Evolutionary conservation across 2,797 vertebrate species (phyloP).

Genomic region (Falco novaeseelandiae): DNA sequence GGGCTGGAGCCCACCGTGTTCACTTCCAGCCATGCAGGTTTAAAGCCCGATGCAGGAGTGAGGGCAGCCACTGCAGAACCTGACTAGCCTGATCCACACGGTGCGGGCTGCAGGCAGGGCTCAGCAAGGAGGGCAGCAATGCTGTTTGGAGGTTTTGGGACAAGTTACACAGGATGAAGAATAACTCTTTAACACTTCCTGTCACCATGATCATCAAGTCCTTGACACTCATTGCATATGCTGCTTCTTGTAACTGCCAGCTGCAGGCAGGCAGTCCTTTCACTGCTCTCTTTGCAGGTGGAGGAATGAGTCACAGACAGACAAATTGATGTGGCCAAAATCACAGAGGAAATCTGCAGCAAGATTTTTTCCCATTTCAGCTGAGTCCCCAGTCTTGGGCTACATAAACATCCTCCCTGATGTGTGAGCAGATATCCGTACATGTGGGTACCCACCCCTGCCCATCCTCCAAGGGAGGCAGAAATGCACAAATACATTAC

Average conservation of each 20-base stretch:
- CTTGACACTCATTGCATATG: not conserved
- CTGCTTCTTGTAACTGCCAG: not conserved
- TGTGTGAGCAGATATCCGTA: rapidly evolving
- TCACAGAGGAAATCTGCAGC: not conserved
- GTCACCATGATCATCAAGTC: rapidly evolving
- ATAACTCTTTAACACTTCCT: rapidly evolving
- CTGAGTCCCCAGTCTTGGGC: not conserved
- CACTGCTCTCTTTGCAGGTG: not conserved
- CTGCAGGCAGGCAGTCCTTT: not conserved
- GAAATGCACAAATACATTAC: not conserved
- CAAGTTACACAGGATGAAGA: not conserved
- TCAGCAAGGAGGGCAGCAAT: not conserved
- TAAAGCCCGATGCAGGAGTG: not conserved
- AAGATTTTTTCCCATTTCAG: not conserved
- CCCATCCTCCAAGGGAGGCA: not conserved
- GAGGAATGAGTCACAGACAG: not conserved
- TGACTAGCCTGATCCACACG: rapidly evolving
- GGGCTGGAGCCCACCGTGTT: rapidly evolving
- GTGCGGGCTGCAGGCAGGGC: not conserved
- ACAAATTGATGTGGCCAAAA: not conserved
- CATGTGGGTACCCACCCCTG: not conserved
- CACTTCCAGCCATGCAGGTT: rapidly evolving
- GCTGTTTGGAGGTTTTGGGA: not conserved
- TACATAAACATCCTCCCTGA: not conserved
- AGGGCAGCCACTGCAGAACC: not conserved